Evolutionary conservation across 2,888 invertebrate species (phyloP).

Genomic region (Scrobipalpa costella): DNA sequence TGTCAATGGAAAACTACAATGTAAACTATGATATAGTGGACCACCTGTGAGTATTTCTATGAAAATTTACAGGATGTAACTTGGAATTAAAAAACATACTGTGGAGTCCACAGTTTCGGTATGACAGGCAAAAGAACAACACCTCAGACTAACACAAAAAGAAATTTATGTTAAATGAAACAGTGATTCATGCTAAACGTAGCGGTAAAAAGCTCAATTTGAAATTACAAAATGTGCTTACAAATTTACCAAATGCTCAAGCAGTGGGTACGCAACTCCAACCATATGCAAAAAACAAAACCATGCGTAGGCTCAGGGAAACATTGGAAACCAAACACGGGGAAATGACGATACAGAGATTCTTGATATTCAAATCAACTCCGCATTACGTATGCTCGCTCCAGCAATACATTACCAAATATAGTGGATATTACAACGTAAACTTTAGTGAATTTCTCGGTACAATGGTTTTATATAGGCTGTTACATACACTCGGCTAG

Average conservation of each 20-base stretch:
- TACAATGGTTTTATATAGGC: constrained; percentile 72
- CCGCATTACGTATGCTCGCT: constrained; percentile 31
- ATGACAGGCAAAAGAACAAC: too few relatives aligned
- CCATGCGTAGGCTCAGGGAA: background rate
- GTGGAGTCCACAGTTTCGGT: too few relatives aligned
- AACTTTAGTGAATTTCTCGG: constrained; percentile 65
- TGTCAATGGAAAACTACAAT: background rate
- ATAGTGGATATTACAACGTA: constrained; percentile 56
- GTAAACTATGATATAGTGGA: too few relatives aligned
- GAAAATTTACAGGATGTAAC: too few relatives aligned
- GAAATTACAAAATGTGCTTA: background rate
- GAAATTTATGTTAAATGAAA: too few relatives aligned
- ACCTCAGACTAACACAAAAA: too few relatives aligned
- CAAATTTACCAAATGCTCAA: background rate
- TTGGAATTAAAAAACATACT: too few relatives aligned
- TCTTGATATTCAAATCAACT: constrained; percentile 26
- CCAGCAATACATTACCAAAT: constrained; percentile 47
- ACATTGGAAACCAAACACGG: constrained; percentile 10
- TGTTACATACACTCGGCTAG: constrained; percentile 75
- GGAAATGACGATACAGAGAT: constrained; percentile 18
- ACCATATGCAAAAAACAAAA: background rate
- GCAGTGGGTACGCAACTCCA: background rate
- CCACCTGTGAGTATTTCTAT: too few relatives aligned
- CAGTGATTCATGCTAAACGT: too few relatives aligned
- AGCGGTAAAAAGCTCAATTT: too few relatives aligned